Base-by-base conservation (phyloP, 2,797 vertebrate species). In the Cryptoblepharus egeriae region DNA sequence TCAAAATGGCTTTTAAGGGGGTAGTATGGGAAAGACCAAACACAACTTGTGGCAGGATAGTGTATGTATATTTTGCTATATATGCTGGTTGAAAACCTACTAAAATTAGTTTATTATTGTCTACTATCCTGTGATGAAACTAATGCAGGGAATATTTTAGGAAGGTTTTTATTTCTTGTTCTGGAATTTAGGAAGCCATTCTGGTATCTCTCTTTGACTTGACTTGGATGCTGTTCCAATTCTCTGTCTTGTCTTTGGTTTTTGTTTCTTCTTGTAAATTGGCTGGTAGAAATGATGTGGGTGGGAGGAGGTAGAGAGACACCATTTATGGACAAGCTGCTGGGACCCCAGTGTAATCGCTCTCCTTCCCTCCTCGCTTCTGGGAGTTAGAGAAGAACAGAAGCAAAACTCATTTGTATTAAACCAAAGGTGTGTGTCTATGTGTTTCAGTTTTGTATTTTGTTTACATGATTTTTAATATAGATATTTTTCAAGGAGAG, bases 1-100 rank as follows among this genome's bases (percentile, higher is more conserved):
- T 92, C 91, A 92, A 90, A 86, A 72, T 64, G 71, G 65, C 2
- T 0, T 77, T 79, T 79, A 65, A 83, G 58, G 65, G 15, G 30
- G 79, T 74, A 42, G 67, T 64, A 71, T 64, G 28, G 84, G 87
- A 85, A 77, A 94, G 94, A 95, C 93, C 93, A 93, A 93, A 89
- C 28, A 4, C 87, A 64, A 69, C 1, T 52, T 82, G 84, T 76
- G 88, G 87, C 89, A 80, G 88, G 81, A 80, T 73, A 45, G 52
- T 84, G 87, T 94, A 89, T 93, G 93, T 94, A 93, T 93, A 94
- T 93, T 88, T 90, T 82, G 93, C 88, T 89, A 85, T 83, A 85
- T 87, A 73, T 90, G 83, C 91, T 87, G 91, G 89, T 80, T 87
- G 49, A 83, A 79, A 61, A 49, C 87, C 85, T 61, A 78, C 84